A percentile compares a stretch with the other conserved stretches of the same genome.
These are phyloP conservation scores for Drosophila equinoxialis DNA, from an alignment of 1,140 invertebrate genomes.

Conservation along the genomic window DNA sequence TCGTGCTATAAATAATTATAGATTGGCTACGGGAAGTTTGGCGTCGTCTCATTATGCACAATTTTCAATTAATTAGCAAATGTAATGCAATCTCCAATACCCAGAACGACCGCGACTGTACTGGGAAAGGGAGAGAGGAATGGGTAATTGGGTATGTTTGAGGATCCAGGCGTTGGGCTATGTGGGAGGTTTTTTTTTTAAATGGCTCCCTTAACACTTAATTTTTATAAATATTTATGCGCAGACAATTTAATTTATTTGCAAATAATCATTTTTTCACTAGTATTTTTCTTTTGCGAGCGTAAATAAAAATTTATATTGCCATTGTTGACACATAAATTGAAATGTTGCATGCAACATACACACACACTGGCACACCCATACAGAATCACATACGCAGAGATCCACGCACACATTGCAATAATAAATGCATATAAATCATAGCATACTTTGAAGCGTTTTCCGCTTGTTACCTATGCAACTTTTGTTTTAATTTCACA, in stretches of 20 bases:
- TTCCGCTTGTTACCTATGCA: conserved; percentile 76
- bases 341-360: conserved; percentile 61
- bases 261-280: conserved; percentile 58
- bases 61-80: conserved; percentile 80
- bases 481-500: conserved; percentile 71
- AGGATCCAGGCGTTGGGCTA: not conserved
- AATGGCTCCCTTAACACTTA: conserved; percentile 78
- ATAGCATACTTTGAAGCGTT: conserved; percentile 71
- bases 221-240: conserved; percentile 81
- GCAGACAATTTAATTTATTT: conserved; percentile 79
- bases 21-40: conserved; percentile 69
- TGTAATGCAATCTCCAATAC: conserved; percentile 62
- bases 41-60: conserved; percentile 68
- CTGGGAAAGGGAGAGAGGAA: not conserved
- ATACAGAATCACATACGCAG: conserved; percentile 1
- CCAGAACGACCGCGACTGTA: not conserved
- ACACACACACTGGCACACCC: conserved; percentile 5
- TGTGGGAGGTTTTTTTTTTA: conserved; percentile 44
- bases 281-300: conserved; percentile 42
- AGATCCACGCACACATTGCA: conserved; percentile 12
- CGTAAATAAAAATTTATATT: conserved; percentile 53
- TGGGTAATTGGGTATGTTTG: not conserved
- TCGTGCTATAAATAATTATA: conserved; percentile 71
- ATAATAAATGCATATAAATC: conserved; percentile 74
- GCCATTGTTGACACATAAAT: conserved; percentile 77